phyloP scores from a whole-genome alignment of 2,888 invertebrate species.

The Nymphalis polychloros region DNA sequence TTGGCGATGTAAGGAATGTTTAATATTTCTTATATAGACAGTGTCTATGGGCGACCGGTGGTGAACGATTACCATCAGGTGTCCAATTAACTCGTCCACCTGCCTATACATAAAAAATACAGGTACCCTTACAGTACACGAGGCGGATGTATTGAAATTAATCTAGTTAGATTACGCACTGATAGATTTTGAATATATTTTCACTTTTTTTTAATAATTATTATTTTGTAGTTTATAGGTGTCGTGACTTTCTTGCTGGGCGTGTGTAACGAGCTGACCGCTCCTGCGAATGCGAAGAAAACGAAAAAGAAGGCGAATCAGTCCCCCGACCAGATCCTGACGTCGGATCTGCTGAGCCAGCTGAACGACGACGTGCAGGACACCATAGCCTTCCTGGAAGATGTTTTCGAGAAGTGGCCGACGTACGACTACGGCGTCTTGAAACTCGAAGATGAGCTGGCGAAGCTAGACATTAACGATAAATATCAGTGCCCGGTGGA shows the following conservation, averaged over 20 bases:
- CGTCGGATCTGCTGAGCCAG: slow-evolving; percentile 55
- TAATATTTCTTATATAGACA: too few species aligned
- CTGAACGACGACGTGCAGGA: slow-evolving; percentile 62
- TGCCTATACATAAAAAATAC: too few species aligned
- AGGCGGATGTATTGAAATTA: too few species aligned
- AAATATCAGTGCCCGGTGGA: slow-evolving; percentile 69
- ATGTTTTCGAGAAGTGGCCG: slow-evolving; percentile 70
- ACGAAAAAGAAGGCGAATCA: slow-evolving; percentile 80
- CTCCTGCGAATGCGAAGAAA: slow-evolving; percentile 78
- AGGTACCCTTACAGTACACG: too few species aligned
- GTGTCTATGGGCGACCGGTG: too few species aligned
- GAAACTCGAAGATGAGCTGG: slow-evolving; percentile 61
- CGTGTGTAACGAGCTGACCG: slow-evolving; percentile 77
- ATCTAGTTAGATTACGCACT: too few species aligned
- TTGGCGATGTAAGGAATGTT: too few species aligned
- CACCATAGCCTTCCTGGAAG: slow-evolving; percentile 63
- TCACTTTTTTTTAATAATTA: too few species aligned
- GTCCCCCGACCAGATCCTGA: slow-evolving; percentile 70
- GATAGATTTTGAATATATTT: too few species aligned
- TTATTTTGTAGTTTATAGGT: slow-evolving; percentile 76
- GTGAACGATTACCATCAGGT: too few species aligned
- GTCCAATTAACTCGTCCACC: too few species aligned
- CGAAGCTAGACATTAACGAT: slow-evolving; percentile 57
- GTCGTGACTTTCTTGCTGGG: slow-evolving; percentile 80
- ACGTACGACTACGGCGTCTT: slow-evolving; percentile 54